These are phyloP conservation scores for Zosterops borbonicus DNA, from an alignment of 2,113 vertebrate species.

Conservation along the genomic window DNA sequence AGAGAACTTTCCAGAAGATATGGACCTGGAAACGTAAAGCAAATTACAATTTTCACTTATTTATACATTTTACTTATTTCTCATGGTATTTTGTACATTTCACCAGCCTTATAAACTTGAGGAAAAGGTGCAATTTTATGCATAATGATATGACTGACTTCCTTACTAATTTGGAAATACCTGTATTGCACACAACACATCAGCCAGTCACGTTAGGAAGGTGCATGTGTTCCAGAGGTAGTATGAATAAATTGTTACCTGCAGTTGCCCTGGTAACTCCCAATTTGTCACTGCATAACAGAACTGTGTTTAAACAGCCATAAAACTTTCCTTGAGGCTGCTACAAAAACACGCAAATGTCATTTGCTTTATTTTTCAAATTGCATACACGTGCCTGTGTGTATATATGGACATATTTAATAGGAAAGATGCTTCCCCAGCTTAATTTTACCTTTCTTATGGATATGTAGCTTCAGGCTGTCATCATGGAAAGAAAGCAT, in stretches of 20 bases:
- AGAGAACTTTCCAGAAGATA: background rate
- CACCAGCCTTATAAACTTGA: background rate
- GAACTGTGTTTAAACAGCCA: background rate
- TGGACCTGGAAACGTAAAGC: background rate
- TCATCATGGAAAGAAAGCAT: background rate
- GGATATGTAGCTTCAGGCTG: background rate
- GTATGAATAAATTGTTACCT: background rate
- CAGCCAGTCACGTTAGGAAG: background rate
- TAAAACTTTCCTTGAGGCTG: background rate
- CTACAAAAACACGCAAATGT: background rate
- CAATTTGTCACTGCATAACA: slow-evolving; percentile 14
- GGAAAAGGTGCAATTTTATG: background rate
- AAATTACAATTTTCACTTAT: background rate
- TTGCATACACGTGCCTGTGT: background rate
- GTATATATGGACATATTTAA: background rate
- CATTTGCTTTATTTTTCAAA: background rate
- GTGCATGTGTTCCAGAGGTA: background rate
- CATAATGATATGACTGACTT: background rate
- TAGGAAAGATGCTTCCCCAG: background rate
- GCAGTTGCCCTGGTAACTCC: slow-evolving; percentile 47
- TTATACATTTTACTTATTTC: background rate
- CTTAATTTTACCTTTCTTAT: background rate
- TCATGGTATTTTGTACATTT: background rate
- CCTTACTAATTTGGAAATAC: background rate
- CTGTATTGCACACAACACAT: background rate